phyloP scores from a whole-genome alignment of 2,797 vertebrate species.

The Girardinus metallicus region DNA sequence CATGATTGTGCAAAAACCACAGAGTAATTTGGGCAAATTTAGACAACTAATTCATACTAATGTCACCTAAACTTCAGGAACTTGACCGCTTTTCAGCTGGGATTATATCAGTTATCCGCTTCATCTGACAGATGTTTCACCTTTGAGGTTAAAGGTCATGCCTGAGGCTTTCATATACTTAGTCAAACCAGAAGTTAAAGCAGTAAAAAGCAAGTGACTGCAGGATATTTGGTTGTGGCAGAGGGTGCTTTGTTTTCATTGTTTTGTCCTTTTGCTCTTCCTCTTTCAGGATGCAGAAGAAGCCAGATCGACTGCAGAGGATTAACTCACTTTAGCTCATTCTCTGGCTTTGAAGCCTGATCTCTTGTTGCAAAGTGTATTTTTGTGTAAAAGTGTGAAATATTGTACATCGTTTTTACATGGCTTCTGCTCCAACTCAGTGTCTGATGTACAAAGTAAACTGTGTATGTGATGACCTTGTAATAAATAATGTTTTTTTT shows the following conservation, averaged over 20 bases:
- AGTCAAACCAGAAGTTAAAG: conserved; percentile 65
- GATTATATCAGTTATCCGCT: conserved; percentile 64
- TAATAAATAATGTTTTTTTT: background rate
- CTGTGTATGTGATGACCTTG: background rate
- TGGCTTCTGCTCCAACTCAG: background rate
- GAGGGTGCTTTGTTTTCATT: conserved; percentile 42
- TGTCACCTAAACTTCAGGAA: conserved; percentile 1
- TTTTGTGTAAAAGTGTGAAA: conserved; percentile 14
- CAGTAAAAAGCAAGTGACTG: conserved; percentile 63
- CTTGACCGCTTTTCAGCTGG: conserved; percentile 13
- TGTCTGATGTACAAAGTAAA: background rate
- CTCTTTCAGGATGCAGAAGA: conserved; percentile 59
- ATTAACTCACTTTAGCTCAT: conserved; percentile 8
- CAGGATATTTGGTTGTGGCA: conserved; percentile 40
- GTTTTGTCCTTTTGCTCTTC: conserved; percentile 28
- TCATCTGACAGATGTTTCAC: conserved; percentile 76
- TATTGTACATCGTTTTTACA: background rate
- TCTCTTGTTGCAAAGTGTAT: conserved; percentile 26
- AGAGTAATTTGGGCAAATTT: background rate
- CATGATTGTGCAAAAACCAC: background rate
- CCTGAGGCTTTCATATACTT: conserved; percentile 67
- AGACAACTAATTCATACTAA: background rate
- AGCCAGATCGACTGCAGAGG: background rate
- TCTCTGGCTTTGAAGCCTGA: background rate
- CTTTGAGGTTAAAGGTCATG: conserved; percentile 57